Conservation (phyloP, 1,140 invertebrate genomes). For the Diabrotica undecimpunctata region DNA sequence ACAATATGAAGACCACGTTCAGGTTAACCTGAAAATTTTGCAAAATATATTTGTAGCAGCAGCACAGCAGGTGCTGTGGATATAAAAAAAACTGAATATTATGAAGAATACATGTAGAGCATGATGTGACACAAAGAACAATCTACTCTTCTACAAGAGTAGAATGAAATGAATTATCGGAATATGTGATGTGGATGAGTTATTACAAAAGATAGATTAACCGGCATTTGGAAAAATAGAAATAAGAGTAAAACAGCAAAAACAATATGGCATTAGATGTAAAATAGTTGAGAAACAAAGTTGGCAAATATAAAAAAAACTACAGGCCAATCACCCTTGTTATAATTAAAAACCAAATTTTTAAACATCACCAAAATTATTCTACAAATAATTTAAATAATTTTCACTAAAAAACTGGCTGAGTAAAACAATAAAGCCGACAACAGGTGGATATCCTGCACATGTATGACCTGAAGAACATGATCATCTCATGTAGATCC, state of each 20-base stretch:
- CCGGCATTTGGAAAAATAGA: not conserved
- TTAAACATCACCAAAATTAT: too few species aligned
- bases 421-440: constrained; percentile 12
- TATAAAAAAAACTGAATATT: too few species aligned
- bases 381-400: too few species aligned
- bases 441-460: constrained; percentile 18
- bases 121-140: too few species aligned
- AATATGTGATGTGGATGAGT: too few species aligned
- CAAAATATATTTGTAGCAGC: not conserved
- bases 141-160: too few species aligned
- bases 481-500: not conserved
- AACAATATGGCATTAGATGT: constrained; percentile 10
- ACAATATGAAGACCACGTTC: not conserved
- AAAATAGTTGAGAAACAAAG: not conserved
- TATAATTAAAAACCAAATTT: not conserved
- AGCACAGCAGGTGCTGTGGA: too few species aligned
- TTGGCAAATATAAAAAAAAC: not conserved
- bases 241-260: constrained; percentile 18
- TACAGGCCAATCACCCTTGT: not conserved
- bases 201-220: too few species aligned
- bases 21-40: constrained; percentile 22
- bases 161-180: too few species aligned
- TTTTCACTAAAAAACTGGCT: not conserved
- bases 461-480: not conserved
- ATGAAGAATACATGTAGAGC: too few species aligned